These are phyloP conservation scores for Brachyrhaphis roseni DNA, from an alignment of 2,797 vertebrate species.

Conservation along the genomic window DNA sequence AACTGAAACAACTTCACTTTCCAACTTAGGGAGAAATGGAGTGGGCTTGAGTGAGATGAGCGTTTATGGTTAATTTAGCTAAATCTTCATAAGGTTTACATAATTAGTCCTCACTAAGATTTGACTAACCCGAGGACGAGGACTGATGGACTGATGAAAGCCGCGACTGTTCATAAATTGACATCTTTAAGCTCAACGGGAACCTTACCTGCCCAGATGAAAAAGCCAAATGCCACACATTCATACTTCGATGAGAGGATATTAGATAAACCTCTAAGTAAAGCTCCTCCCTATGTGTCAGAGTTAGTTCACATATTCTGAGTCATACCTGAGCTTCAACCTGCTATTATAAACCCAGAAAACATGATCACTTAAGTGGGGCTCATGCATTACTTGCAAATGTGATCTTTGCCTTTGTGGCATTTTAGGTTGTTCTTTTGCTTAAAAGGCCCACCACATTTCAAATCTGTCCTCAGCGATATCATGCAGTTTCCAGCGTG, in stretches of 20 bases:
- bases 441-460: not conserved
- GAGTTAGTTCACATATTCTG: not conserved
- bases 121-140: not conserved
- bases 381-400: not conserved
- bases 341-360: not conserved
- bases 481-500: not conserved
- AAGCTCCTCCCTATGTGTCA: not conserved
- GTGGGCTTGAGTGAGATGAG: not conserved
- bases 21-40: not conserved
- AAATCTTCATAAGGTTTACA: not conserved
- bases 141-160: not conserved
- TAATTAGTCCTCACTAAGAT: not conserved
- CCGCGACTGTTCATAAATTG: not conserved
- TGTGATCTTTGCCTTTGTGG: not conserved
- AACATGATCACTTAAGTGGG: not conserved
- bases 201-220: not conserved
- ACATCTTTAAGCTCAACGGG: not conserved
- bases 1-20: not conserved
- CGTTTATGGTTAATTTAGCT: not conserved
- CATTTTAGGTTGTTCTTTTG: not conserved
- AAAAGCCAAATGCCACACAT: not conserved
- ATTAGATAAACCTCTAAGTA: not conserved
- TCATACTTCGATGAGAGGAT: not conserved
- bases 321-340: not conserved
- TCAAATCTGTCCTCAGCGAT: not conserved